Percentiles rank a stretch among this genome's conserved stretches.
phyloP scores from a whole-genome alignment of 2,888 invertebrate genomes.

The Gnatocerus cornutus region DNA sequence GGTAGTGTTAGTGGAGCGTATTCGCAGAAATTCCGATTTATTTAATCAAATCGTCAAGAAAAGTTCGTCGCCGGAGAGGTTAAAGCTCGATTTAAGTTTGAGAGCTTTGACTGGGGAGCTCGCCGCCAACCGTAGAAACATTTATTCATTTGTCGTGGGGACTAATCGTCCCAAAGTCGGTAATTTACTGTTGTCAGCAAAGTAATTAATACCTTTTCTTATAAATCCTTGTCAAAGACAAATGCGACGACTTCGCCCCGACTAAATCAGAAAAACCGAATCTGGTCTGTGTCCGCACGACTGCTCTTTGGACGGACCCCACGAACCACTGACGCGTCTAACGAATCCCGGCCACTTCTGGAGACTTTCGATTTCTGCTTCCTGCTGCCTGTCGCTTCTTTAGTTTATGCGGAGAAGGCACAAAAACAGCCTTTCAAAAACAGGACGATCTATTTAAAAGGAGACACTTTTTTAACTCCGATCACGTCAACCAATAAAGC shows the following conservation, averaged over 20 bases:
- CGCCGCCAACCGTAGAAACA: conserved; percentile 20
- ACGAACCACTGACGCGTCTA: conserved; percentile 61
- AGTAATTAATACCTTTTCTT: conserved; percentile 63
- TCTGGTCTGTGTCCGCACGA: conserved; percentile 65
- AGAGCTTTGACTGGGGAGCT: conserved; percentile 8
- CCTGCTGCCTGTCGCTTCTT: conserved; percentile 7
- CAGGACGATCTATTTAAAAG: neutral
- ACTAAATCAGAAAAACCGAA: conserved; percentile 64
- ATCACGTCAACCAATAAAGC: conserved; percentile 30
- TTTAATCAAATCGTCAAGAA: conserved; percentile 39
- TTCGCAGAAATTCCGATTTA: conserved; percentile 40
- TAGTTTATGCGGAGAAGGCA: neutral
- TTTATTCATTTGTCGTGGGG: conserved; percentile 47
- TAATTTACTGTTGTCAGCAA: conserved; percentile 53
- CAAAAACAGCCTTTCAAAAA: conserved; percentile 7
- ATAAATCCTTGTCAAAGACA: conserved; percentile 66
- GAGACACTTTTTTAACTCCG: conserved; percentile 7
- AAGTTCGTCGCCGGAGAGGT: conserved; percentile 17
- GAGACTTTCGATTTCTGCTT: conserved; percentile 45
- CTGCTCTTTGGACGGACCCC: conserved; percentile 59
- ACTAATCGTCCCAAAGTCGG: conserved; percentile 49
- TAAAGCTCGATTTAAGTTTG: conserved; percentile 28
- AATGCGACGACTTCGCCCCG: conserved; percentile 61
- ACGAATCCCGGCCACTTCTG: conserved; percentile 54
- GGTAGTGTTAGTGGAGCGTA: conserved; percentile 33